Base-by-base conservation (phyloP, 37 sponge, comb jelly and placozoan species). In the Cliona cf. orientalis region DNA sequence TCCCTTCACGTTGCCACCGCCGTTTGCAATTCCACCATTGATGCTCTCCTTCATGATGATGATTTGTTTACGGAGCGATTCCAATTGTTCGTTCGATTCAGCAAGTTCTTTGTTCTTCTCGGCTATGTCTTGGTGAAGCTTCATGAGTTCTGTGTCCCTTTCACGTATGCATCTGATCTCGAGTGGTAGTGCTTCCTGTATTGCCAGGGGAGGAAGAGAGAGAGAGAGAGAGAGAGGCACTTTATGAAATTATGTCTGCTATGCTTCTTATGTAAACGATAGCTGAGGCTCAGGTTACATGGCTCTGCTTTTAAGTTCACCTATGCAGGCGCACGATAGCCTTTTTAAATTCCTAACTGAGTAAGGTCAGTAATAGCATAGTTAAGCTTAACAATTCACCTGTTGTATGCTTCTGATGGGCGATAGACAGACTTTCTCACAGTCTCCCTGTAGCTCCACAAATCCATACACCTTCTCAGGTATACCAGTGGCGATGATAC, bases 391-490 rank as follows among this genome's bases (percentile, higher is more conserved):
- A n/a, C n/a, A n/a, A n/a, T 68, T 49, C 55, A 82, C 82, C 29
- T 72, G 61, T 29, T 39, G 4, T 0, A 82, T 46, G 21, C 9
- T 31, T 28, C 62, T 36, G 63, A 29, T n/a, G n/a, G 9, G 45
- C 7, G 72, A 41, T 37, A 82, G 34, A 12, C 35, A 72, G 12
- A 82, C 33, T 26, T 35, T 82, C 33, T 82, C 82, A 62, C 82
- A 82, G 36, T 82, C 73, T 26, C 25, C 64, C 23, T 72, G 72
- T 49, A 82, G 28, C 64, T 82, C 82, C 34, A 72, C 63, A 42
- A 82, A 82, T 7, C 61, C 82, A 29, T 71, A 82, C 60, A 82
- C 63, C 60, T 63, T 71, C 5, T 82, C 82, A n/a, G 73, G 64
- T 32, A 82, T 64, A 0, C 72, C 42, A 0, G 63, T 82, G 72